Evolutionary conservation across 2,113 vertebrate genomes (phyloP).

Genomic region (Protobothrops flavoviridis): DNA sequence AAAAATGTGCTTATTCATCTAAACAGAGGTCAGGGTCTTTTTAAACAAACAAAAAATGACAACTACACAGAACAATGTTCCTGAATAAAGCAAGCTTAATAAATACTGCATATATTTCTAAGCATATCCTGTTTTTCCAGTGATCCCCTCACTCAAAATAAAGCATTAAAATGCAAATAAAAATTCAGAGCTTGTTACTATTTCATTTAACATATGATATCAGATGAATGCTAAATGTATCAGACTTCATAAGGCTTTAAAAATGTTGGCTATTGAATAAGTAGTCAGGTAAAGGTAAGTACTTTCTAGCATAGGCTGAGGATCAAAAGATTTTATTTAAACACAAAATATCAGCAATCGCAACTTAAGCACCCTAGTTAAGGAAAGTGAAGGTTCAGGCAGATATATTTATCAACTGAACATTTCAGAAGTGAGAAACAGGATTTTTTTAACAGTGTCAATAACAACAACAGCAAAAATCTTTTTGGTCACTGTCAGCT

Average conservation of each 20-base stretch:
- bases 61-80: constrained; percentile 20
- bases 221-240: constrained; percentile 30
- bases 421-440: constrained; percentile 9
- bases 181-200: constrained; percentile 8
- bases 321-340: constrained; percentile 23
- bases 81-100: not conserved
- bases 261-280: constrained; percentile 27
- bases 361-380: not conserved
- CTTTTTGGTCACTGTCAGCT: not conserved
- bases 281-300: not conserved
- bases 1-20: not conserved
- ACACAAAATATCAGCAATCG: not conserved
- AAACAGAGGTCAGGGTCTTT: not conserved
- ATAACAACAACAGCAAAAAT: not conserved
- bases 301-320: not conserved
- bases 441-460: not conserved
- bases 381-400: not conserved
- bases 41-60: constrained; percentile 8
- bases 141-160: constrained; percentile 18
- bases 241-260: constrained; percentile 24
- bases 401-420: not conserved
- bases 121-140: constrained; percentile 3
- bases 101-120: not conserved
- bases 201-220: not conserved
- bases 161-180: constrained; percentile 22